Evolutionary conservation across 2,113 vertebrate species (phyloP), one percentile per base, ranked within the genome.

Genomic region (Sorex fumeus): DNA sequence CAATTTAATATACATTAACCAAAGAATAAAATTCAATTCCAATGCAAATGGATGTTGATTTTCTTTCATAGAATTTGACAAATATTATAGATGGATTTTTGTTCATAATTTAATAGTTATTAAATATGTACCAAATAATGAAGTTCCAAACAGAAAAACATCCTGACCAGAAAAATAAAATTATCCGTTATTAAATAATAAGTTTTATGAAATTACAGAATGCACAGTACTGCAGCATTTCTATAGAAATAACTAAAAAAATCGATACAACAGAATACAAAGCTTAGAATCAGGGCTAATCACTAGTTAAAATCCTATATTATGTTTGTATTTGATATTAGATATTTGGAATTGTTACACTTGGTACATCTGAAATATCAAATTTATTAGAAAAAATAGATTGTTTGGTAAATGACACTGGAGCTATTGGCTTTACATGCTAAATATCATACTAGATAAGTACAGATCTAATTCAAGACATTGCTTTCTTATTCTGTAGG

Each of bases 131-230:
- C 5, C 64, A 50, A 90, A 94, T 23, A 80, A 80, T 34, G 4
- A 86, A 81, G 19, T 70, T 87, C 45, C 70, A 81, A 77, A 75
- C 8, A 90, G 36, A 72, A 88, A 88, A 60, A 64, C n/a, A 30
- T 43, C 3, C 53, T 69, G 69, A 92, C 34, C 1, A 53, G 30
- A 4, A 93, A 91, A 87, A 88, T 9, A 93, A 40, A 90, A 12
- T 84, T 2, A 11, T 84, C 40, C 45, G 72, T 11, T 27, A 23
- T 25, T n/a, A 64, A 0, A 74, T 9, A 79, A 9, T 11, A 32
- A 67, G 3, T 64, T 27, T 79, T 76, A 62, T 32, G 30, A 82
- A 81, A 66, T 23, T 69, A 85, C 0, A 60, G 9, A 66, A 27
- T 71, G 43, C 10, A 50, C n/a, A 84, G 12, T 21, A 25, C 27